Base-by-base conservation (phyloP, 2,797 vertebrate genomes). In the Brachyalestes nurse region DNA sequence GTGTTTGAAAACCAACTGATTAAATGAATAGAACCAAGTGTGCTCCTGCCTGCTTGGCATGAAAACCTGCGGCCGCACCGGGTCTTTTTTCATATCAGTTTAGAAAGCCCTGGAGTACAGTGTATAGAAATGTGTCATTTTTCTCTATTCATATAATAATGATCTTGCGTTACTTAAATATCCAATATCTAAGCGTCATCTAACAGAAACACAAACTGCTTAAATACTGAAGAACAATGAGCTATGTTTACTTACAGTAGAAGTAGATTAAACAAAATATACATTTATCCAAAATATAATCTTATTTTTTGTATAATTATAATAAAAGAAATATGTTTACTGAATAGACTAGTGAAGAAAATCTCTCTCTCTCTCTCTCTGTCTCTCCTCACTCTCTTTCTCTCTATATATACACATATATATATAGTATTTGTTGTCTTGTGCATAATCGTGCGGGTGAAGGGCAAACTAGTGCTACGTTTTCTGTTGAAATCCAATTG, bases 251-350 rank as follows among this genome's bases (percentile, higher is more conserved):
- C 70, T 84, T 87, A 85, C 74, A 74, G 72, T 86, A 88, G 85
- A 86, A 80, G 73, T 87, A 87, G 81, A 81, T 81, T 77, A 80
- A 87, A 40, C 62, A 66, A 6, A 82, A 82, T 84, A 80, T 74
- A 84, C 70, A 88, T 86, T 74, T 67, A 80, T 79, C 72, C 78
- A 78, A 86, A 83, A 62, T 84, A 83, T 67, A 40, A 57, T 82
- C 76, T 86, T 84, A 81, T 83, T 87, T 88, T 85, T 87, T 89
- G 78, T 83, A 82, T 83, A 57, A 82, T 78, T 83, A 71, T 75
- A 76, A 70, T 53, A 57, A 72, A 73, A 45, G 77, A 78, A 78
- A 83, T 75, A 85, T 55, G 72, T 82, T 82, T 83, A 83, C 77
- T 78, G 66, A 72, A 78, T 86, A 86, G 82, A 83, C 57, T 83